These are phyloP conservation scores for Rhyzopertha dominica DNA, from an alignment of 1,140 invertebrate species.

Conservation along the genomic window DNA sequence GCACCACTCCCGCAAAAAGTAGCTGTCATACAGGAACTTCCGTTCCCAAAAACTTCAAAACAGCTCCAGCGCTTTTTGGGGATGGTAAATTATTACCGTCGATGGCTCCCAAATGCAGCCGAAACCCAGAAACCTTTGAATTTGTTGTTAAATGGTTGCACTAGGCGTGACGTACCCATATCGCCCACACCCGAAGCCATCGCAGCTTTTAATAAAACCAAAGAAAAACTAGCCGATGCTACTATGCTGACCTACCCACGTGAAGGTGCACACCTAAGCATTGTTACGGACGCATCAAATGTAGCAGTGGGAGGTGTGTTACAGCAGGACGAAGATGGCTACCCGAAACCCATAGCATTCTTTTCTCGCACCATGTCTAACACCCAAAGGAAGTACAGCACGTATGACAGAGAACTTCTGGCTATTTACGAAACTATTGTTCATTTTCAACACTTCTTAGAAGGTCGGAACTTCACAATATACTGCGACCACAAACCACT, in stretches of 20 bases:
- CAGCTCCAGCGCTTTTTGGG: conserved; percentile 44
- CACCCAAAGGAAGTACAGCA: conserved; percentile 39
- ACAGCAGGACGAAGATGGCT: conserved; percentile 11
- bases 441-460: conserved; percentile 31
- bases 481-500: conserved; percentile 44
- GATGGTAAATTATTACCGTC: conserved; percentile 41
- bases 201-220: too few relatives aligned
- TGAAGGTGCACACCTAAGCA: not conserved
- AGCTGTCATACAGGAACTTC: conserved; percentile 32
- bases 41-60: conserved; percentile 30
- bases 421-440: conserved; percentile 43
- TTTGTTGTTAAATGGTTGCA: conserved; percentile 13
- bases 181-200: conserved; percentile 15
- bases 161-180: too few relatives aligned
- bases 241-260: conserved; percentile 18
- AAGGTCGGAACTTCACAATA: conserved; percentile 30
- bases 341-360: conserved; percentile 12
- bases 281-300: conserved; percentile 1
- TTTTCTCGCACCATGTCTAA: conserved; percentile 8
- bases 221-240: conserved; percentile 16
- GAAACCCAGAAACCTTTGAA: conserved; percentile 25
- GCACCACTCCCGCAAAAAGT: conserved; percentile 29
- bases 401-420: conserved; percentile 47
- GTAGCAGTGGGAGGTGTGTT: conserved; percentile 10
- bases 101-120: too few relatives aligned